phyloP scores from a whole-genome alignment of 2,797 vertebrate species.

The Melanotaenia nigrans region DNA sequence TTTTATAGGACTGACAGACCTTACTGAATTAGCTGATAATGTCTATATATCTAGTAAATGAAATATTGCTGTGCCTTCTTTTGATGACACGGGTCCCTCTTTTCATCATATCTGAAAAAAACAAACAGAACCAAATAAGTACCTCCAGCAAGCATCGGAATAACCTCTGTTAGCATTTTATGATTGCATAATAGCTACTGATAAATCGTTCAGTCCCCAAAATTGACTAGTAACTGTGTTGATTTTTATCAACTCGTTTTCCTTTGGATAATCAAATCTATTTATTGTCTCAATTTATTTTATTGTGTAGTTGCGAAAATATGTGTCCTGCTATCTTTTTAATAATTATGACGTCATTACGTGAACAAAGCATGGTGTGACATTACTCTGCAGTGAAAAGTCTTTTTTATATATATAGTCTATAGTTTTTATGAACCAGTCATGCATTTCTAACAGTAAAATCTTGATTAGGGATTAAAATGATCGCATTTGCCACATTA shows the following conservation, averaged over 20 bases:
- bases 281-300: too few relatives aligned
- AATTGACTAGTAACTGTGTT: not conserved
- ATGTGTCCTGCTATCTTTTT: not conserved
- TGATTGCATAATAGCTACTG: not conserved
- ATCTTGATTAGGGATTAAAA: not conserved
- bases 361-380: not conserved
- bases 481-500: not conserved
- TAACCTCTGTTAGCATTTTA: not conserved
- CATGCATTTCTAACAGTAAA: not conserved
- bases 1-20: not conserved
- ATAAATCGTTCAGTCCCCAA: not conserved
- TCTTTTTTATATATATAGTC: not conserved
- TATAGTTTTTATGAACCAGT: not conserved
- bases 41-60: too few relatives aligned
- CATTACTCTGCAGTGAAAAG: not conserved
- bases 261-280: not conserved
- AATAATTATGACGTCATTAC: not conserved
- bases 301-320: too few relatives aligned
- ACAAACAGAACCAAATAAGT: too few relatives aligned
- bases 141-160: not conserved
- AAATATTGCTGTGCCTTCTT: too few relatives aligned
- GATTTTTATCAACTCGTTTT: not conserved
- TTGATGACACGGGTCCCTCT: too few relatives aligned
- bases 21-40: not conserved
- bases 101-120: too few relatives aligned